phyloP scores from a whole-genome alignment of 2,888 invertebrate genomes.

The Aphodius granarius region DNA sequence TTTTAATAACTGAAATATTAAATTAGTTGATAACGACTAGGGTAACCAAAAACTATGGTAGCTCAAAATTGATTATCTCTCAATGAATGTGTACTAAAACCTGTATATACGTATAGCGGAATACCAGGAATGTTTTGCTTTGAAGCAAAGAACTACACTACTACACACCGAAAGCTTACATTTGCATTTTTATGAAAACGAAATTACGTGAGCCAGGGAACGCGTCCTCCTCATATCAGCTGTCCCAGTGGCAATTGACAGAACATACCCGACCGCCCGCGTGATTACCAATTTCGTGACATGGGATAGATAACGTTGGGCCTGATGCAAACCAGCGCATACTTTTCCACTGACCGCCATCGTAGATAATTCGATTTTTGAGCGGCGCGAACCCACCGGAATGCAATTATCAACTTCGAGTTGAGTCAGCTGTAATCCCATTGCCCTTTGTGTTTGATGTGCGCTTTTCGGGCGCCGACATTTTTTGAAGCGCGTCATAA shows the following conservation, averaged over 20 bases:
- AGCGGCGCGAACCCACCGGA: slow-evolving; percentile 2
- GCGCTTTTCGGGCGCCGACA: slow-evolving; percentile 1
- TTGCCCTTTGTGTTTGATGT: slow-evolving; percentile 13
- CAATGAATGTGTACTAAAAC: too few species aligned
- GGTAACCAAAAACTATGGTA: too few species aligned
- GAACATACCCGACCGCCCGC: neutral
- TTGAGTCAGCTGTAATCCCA: slow-evolving; percentile 4
- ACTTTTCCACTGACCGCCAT: neutral
- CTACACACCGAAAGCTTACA: neutral
- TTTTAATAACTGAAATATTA: too few species aligned
- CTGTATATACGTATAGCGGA: neutral
- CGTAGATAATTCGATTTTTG: slow-evolving; percentile 18
- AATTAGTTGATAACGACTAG: too few species aligned
- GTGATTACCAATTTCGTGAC: neutral
- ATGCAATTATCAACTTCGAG: slow-evolving; percentile 17
- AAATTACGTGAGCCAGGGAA: neutral
- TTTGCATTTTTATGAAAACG: neutral
- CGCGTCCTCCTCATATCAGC: neutral
- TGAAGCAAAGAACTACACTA: neutral
- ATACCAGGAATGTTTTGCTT: neutral
- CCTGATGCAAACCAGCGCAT: neutral
- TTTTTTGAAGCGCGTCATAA: neutral
- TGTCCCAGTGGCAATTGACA: neutral
- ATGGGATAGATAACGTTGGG: neutral
- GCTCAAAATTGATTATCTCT: too few species aligned